A percentile compares a stretch with the other conserved stretches of the same genome.
Evolutionary conservation across 53 echinoderm and acorn worm genomes (phyloP).

Genomic region (Arbacia lixula): DNA sequence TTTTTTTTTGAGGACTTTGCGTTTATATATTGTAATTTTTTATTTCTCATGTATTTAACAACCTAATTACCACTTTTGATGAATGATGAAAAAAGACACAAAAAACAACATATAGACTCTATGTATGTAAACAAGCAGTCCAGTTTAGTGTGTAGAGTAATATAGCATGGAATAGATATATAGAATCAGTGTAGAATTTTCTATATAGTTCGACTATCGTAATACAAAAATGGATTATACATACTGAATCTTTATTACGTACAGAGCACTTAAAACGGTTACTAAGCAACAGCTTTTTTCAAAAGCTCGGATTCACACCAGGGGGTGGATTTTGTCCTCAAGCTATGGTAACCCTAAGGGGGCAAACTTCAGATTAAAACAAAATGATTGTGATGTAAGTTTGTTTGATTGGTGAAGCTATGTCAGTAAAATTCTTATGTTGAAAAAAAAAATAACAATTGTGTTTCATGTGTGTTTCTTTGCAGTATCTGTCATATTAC

Average conservation of each 20-base stretch:
- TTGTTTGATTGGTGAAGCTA: slow-evolving; percentile 53
- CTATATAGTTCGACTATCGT: too few species aligned
- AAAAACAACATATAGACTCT: not conserved
- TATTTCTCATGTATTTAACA: slow-evolving; percentile 8
- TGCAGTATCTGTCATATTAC: too few species aligned
- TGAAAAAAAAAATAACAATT: too few species aligned
- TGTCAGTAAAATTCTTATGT: slow-evolving; percentile 58
- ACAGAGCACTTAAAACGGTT: slow-evolving; percentile 14
- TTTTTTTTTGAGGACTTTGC: not conserved
- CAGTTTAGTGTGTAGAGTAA: too few species aligned
- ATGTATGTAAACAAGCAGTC: too few species aligned
- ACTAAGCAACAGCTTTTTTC: too few species aligned
- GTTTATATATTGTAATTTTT: slow-evolving; percentile 1
- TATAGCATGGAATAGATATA: too few species aligned
- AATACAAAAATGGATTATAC: slow-evolving; percentile 37
- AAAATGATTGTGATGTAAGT: slow-evolving; percentile 37
- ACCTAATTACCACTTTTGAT: slow-evolving; percentile 32
- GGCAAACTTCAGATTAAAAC: not conserved
- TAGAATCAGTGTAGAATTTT: too few species aligned
- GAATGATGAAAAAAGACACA: not conserved
- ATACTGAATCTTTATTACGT: slow-evolving; percentile 49
- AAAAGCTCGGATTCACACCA: too few species aligned
- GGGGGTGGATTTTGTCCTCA: too few species aligned
- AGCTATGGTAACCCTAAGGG: not conserved
- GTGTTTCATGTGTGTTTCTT: too few species aligned